These are phyloP conservation scores for Andrena cerasifolii DNA, from an alignment of 1,140 invertebrate species.

Conservation along the genomic window DNA sequence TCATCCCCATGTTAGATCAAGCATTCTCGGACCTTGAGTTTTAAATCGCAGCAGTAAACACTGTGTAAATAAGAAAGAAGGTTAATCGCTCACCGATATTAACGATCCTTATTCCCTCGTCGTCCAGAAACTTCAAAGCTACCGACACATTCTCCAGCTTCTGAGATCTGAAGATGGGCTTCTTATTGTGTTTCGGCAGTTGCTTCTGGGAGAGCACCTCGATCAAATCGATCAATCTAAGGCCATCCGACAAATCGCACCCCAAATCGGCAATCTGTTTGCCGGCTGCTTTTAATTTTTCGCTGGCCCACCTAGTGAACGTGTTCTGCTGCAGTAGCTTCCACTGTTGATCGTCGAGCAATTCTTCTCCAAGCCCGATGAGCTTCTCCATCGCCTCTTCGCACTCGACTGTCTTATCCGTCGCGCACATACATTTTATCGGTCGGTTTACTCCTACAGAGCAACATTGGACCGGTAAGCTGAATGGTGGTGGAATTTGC, in stretches of 20 bases:
- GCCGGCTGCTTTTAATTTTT: slow-evolving; percentile 92
- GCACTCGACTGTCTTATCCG: slow-evolving; percentile 81
- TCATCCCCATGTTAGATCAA: too few relatives aligned
- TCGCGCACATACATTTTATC: slow-evolving; percentile 82
- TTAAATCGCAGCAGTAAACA: too few relatives aligned
- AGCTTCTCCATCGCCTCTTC: slow-evolving; percentile 86
- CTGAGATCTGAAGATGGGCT: slow-evolving; percentile 94
- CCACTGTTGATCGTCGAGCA: slow-evolving; percentile 96
- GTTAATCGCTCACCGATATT: slow-evolving; percentile 93
- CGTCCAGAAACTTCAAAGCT: slow-evolving; percentile 93
- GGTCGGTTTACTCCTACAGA: slow-evolving; percentile 63
- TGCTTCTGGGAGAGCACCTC: slow-evolving; percentile 93
- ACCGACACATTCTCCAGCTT: slow-evolving; percentile 96
- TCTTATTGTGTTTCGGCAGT: slow-evolving; percentile 93
- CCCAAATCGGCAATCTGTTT: slow-evolving; percentile 92
- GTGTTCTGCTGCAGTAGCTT: slow-evolving; percentile 98
- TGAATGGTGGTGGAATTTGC: slow-evolving; percentile 36
- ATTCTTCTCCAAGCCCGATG: slow-evolving; percentile 91
- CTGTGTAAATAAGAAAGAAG: background rate
- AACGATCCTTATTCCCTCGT: slow-evolving; percentile 95
- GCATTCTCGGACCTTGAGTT: too few relatives aligned
- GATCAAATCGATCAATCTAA: slow-evolving; percentile 91
- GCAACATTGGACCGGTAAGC: slow-evolving; percentile 44
- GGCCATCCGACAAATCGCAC: slow-evolving; percentile 93
- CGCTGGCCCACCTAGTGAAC: slow-evolving; percentile 97